Evolutionary conservation across 2,113 vertebrate species (phyloP).

Genomic region (Acanthochromis polyacanthus): DNA sequence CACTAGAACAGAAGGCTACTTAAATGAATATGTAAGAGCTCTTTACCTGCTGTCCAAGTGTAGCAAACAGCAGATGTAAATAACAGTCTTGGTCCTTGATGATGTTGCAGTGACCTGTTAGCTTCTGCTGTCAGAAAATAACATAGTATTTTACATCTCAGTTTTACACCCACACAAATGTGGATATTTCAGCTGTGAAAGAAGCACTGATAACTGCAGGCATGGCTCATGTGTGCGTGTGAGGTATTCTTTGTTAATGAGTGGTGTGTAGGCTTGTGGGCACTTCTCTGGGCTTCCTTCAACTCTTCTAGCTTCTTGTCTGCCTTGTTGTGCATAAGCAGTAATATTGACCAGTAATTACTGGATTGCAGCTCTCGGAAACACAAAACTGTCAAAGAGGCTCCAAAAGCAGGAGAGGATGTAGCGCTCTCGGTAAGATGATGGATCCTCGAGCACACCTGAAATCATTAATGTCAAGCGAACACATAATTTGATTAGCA

Average conservation of each 20-base stretch:
- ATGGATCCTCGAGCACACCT: constrained; percentile 4
- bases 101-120: rapidly evolving
- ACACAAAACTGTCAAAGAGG: background rate
- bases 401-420: constrained; percentile 25
- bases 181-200: background rate
- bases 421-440: constrained; percentile 69
- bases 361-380: constrained; percentile 73
- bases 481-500: background rate
- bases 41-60: background rate
- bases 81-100: rapidly evolving
- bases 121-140: background rate
- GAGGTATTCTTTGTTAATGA: background rate
- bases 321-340: background rate
- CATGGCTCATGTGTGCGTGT: background rate
- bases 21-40: too few species aligned
- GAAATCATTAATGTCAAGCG: background rate
- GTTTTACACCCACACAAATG: background rate
- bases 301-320: background rate
- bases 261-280: background rate
- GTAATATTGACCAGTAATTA: constrained; percentile 54
- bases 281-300: background rate
- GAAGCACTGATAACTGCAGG: background rate
- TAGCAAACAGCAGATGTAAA: background rate
- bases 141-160: background rate
- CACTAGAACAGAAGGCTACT: too few species aligned